Conservation (phyloP, 2,113 vertebrate genomes). For the Chelonoidis abingdonii region DNA sequence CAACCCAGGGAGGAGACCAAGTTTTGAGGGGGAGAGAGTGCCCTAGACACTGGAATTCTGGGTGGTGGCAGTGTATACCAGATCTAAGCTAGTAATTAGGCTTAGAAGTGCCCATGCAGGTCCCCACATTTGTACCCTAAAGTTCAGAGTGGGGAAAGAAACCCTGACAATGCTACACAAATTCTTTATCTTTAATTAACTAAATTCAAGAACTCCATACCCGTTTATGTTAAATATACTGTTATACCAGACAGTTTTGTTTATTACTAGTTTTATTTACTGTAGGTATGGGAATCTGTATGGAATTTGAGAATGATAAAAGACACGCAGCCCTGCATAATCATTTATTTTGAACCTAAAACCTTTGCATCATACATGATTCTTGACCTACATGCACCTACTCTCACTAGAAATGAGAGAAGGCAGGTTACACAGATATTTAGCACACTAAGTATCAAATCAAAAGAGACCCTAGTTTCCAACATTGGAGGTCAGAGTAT, state of each 20-base stretch:
- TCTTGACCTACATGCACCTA: not conserved
- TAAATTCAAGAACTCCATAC: not conserved
- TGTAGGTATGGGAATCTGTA: not conserved
- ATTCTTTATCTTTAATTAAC: not conserved
- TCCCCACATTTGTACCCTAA: too few relatives aligned
- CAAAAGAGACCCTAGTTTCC: not conserved
- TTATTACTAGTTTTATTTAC: not conserved
- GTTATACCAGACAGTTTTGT: not conserved
- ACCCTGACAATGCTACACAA: not conserved
- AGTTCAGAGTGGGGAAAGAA: too few relatives aligned
- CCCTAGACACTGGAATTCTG: too few relatives aligned
- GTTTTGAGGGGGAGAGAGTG: too few relatives aligned
- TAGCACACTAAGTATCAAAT: fast-evolving
- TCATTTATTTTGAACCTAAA: not conserved
- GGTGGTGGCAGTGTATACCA: too few relatives aligned
- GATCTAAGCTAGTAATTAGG: too few relatives aligned
- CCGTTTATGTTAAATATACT: not conserved
- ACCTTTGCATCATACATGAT: fast-evolving
- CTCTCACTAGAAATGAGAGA: not conserved
- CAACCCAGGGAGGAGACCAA: too few relatives aligned
- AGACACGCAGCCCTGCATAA: not conserved
- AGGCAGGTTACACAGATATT: not conserved
- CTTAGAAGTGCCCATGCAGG: too few relatives aligned
- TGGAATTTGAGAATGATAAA: not conserved
- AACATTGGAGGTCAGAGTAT: not conserved